These are phyloP conservation scores for Archips xylosteana DNA, from an alignment of 2,888 invertebrate species.

Conservation along the genomic window DNA sequence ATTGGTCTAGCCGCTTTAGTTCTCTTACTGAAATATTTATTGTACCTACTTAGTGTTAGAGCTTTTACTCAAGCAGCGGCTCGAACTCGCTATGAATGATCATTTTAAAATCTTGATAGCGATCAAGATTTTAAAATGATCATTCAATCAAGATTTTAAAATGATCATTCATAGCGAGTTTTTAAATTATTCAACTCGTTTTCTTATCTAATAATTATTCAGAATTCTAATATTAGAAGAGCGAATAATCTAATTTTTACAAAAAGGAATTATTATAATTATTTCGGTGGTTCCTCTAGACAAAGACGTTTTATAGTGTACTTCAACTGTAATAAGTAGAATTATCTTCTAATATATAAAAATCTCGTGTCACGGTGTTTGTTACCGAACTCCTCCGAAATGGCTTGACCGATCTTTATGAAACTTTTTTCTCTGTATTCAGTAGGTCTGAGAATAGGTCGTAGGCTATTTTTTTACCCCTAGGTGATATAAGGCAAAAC, in stretches of 20 bases:
- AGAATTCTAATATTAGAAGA: neutral
- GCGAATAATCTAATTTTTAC: neutral
- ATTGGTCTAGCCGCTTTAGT: constrained; percentile 1
- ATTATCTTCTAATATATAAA: too few species aligned
- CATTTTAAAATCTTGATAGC: neutral
- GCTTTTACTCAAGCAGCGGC: neutral
- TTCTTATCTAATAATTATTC: neutral
- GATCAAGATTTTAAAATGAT: neutral
- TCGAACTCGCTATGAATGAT: neutral
- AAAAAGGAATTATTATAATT: neutral
- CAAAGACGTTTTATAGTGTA: neutral
- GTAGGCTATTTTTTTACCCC: too few species aligned
- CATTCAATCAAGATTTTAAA: neutral
- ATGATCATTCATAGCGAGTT: neutral
- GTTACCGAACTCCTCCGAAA: too few species aligned
- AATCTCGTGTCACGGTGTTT: too few species aligned
- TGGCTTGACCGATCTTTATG: too few species aligned
- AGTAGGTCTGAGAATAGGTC: too few species aligned
- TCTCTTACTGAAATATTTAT: neutral
- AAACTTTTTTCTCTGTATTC: too few species aligned
- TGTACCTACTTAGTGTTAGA: neutral
- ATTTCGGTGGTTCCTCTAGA: too few species aligned
- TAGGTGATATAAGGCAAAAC: too few species aligned
- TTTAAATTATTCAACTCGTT: neutral
- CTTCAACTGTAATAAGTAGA: neutral